These are phyloP conservation scores for Ptychochromis oligacanthus DNA, from an alignment of 2,113 vertebrate genomes.

Conservation along the genomic window DNA sequence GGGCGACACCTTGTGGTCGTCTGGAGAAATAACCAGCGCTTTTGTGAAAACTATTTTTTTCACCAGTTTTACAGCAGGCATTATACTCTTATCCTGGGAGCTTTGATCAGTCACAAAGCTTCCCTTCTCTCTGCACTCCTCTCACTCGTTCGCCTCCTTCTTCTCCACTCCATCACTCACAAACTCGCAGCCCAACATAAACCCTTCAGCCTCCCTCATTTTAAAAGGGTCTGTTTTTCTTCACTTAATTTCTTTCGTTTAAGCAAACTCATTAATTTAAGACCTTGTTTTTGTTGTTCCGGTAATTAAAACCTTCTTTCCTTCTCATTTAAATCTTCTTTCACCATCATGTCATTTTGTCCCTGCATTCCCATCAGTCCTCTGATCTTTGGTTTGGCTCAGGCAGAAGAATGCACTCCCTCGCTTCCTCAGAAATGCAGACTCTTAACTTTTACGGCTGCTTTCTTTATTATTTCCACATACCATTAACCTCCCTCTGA, in stretches of 20 bases:
- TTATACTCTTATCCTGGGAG: not conserved
- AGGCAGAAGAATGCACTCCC: too few species aligned
- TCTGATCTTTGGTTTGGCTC: too few species aligned
- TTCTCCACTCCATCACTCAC: not conserved
- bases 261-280: not conserved
- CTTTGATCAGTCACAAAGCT: too few species aligned
- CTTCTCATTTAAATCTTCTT: not conserved
- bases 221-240: not conserved
- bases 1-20: slow-evolving; percentile 38
- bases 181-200: slow-evolving; percentile 6
- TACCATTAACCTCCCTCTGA: too few species aligned
- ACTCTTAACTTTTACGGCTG: too few species aligned
- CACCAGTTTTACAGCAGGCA: accelerated
- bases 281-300: not conserved
- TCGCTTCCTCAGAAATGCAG: too few species aligned
- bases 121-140: not conserved
- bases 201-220: slow-evolving; percentile 33
- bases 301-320: not conserved
- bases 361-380: too few species aligned
- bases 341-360: too few species aligned
- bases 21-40: not conserved
- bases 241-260: not conserved
- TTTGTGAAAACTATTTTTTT: not conserved
- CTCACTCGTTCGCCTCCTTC: not conserved
- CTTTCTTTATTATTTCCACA: too few species aligned